Evolutionary conservation across 2,888 invertebrate species (phyloP), one percentile per base, ranked within the genome.

Genomic region (Stratiomys singularior): DNA sequence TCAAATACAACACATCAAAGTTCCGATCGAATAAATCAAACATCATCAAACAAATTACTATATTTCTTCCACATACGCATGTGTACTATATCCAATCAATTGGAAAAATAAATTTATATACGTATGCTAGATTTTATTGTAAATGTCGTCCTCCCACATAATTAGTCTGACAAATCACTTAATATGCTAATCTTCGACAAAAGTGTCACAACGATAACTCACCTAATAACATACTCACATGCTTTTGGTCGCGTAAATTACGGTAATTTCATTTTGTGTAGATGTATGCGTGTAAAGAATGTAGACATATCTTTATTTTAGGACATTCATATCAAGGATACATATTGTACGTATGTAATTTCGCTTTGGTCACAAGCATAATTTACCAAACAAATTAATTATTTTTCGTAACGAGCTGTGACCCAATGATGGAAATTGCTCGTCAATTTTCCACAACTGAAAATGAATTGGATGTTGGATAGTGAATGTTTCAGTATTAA

Each of bases 371-470:
- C 64, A 28, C 30, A 27, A 23, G 64, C 64, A 64, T 64, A 64
- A 64, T 64, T 28, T 64, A 64, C 64, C 21, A 64, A 64, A 64
- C 64, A 64, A 64, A 64, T 64, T 64, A 64, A 64, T 64, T 64
- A 64, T 28, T 27, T 64, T 64, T 28, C n/a, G 27, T 64, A 64
- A 64, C 64, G 64, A 64, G 27, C 64, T 64, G 64, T 13, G 28
- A 64, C 64, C 28, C 25, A 28, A 23, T 64, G 64, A 23, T 64
- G 28, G 64, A 27, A 64, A 52, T 52, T 52, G 52, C 52, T 18
- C 4, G 52, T 52, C 52, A 52, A 52, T 52, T 18, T 52, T 52
- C 52, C 9, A 52, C n/a, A 13, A 13, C 15, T 18, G 18, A 18
- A 52, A 9, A 52, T 37, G 37, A 37, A 37, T 37, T 5, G 9